Base-by-base conservation (phyloP, 2,888 invertebrate genomes). In the Polyommatus icarus region DNA sequence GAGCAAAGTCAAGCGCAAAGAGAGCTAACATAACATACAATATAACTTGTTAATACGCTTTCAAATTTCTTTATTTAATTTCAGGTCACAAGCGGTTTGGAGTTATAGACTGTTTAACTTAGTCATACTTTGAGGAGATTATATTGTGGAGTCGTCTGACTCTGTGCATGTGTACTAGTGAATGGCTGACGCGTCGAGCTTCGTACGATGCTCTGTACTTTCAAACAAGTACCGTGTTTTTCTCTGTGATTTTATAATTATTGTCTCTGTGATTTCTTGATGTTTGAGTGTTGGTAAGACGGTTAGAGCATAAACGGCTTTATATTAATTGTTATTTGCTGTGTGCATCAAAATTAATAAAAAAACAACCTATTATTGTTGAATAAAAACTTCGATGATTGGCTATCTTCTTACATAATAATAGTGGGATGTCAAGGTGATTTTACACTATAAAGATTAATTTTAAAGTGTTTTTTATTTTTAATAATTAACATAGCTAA, bases 231-330 rank as follows among this genome's bases (percentile, higher is more conserved):
- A 75, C 75, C 29, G 75, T 75, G 75, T 75, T 75, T 50, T 75
- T 75, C 75, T 75, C 75, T 75, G 75, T 75, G 75, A 75, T 75
- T 75, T 75, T 75, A 75, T 75, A 75, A 75, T 75, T 75, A 75
- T 54, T 75, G 75, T 75, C 75, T 75, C 75, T 75, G 75, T 75
- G 75, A 75, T 75, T 75, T 75, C 72, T 75, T 75, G 29, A 75
- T 75, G 50, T 29, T 75, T 75, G 75, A 75, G 54, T 75, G 50
- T 67, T 67, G 32, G 29, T 32, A 67, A 29, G 67, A 67, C 18
- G 67, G 32, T 29, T 32, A 67, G 29, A 6, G 32, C 67, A 67
- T 32, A 67, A 32, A 67, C 6, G 67, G 29, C 67, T 67, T 12
- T 46, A 46, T 46, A 46, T 46, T 67, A 29, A 6, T 20, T 61